Percentiles rank a stretch among this genome's conserved stretches.
phyloP scores from a whole-genome alignment of 37 sponge, comb jelly and placozoan genomes.

The Ianthella basta region DNA sequence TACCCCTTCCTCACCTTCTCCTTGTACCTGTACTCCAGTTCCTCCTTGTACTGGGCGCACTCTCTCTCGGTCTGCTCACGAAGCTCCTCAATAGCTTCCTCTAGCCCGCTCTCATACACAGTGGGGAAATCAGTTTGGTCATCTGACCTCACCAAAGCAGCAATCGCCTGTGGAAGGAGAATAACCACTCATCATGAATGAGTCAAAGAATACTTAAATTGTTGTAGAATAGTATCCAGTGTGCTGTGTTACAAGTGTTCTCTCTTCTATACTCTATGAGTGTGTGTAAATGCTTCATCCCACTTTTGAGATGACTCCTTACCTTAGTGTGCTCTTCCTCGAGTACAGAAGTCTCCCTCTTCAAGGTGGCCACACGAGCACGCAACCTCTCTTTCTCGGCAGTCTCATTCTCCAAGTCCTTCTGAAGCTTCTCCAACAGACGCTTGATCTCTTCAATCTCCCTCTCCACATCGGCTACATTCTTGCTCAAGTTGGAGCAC shows the following conservation, averaged over 20 bases:
- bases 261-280: too few relatives aligned
- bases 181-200: too few relatives aligned
- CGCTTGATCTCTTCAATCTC: constrained; percentile 49
- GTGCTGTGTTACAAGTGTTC: too few relatives aligned
- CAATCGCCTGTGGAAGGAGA: too few relatives aligned
- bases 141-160: too few relatives aligned
- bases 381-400: constrained; percentile 55
- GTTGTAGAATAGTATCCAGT: too few relatives aligned
- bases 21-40: constrained; percentile 62
- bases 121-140: constrained; percentile 35
- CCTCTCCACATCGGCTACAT: constrained; percentile 12
- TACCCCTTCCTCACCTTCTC: constrained; percentile 71
- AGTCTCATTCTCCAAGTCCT: constrained; percentile 45
- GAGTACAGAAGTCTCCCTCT: constrained; percentile 18
- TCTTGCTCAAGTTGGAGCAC: not conserved
- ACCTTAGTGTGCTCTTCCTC: constrained; percentile 32
- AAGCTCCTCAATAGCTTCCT: constrained; percentile 75
- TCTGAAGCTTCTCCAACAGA: constrained; percentile 52
- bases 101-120: constrained; percentile 54
- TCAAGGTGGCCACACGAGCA: constrained; percentile 35
- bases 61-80: constrained; percentile 70
- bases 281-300: too few relatives aligned
- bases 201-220: too few relatives aligned
- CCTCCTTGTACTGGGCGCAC: constrained; percentile 57
- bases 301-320: not conserved